Conservation (phyloP, 2,888 invertebrate genomes). For the Idaea straminata region DNA sequence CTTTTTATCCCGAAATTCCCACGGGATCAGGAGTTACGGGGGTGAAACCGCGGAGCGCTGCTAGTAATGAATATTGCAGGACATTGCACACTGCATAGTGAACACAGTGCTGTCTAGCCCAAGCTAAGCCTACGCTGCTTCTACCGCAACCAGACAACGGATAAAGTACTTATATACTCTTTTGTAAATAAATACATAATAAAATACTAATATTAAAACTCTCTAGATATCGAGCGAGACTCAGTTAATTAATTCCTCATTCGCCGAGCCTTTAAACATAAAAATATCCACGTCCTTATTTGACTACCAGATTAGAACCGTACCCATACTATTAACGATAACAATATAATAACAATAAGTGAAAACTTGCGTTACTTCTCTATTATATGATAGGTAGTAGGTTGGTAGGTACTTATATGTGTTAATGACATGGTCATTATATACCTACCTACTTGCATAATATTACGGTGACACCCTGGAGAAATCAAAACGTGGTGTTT, state of each 20-base stretch:
- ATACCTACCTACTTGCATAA: conserved; percentile 57
- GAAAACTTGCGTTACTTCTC: conserved; percentile 59
- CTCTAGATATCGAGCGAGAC: not conserved
- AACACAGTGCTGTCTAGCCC: no score
- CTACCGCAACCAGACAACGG: no score
- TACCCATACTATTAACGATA: conserved; percentile 32
- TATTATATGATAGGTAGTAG: conserved; percentile 50
- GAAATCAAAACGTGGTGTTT: conserved; percentile 75
- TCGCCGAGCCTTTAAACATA: not conserved
- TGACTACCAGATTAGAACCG: conserved; percentile 18
- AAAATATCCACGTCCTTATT: not conserved
- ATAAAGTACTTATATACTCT: no score
- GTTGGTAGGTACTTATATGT: conserved; percentile 38
- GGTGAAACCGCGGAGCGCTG: no score
- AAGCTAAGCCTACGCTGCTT: no score
- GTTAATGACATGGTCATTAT: conserved; percentile 42
- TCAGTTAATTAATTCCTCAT: not conserved
- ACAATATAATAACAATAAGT: conserved; percentile 58
- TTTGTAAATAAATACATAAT: conserved; percentile 6
- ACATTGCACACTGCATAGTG: no score
- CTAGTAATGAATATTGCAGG: no score
- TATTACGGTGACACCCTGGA: conserved; percentile 73
- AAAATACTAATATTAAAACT: not conserved
- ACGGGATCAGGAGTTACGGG: no score
- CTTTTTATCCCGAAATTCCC: no score